Percentiles rank a stretch among this genome's conserved stretches.
Evolutionary conservation across 2,797 vertebrate species (phyloP).

Genomic region (Molossus alvarezi): DNA sequence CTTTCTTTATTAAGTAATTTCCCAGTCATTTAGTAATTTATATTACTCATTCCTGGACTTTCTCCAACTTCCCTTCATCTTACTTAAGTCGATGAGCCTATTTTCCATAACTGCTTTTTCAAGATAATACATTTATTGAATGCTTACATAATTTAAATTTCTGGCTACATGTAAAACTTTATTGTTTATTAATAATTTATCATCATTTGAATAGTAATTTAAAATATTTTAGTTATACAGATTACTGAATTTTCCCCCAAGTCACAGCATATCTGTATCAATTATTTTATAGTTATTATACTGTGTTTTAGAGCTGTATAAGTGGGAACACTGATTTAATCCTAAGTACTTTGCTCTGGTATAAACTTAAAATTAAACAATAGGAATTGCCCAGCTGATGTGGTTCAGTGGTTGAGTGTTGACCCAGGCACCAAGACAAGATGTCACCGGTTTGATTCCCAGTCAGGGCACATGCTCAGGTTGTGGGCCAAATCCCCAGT

Average conservation of each 20-base stretch:
- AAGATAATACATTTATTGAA: slow-evolving; percentile 69
- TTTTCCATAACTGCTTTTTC: slow-evolving; percentile 75
- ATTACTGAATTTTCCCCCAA: slow-evolving; percentile 73
- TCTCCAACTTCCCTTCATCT: slow-evolving; percentile 66
- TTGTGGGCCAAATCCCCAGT: too few relatives aligned
- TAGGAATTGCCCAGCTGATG: slow-evolving; percentile 30
- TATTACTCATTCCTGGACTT: slow-evolving; percentile 54
- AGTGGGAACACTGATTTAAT: slow-evolving; percentile 79
- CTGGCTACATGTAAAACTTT: slow-evolving; percentile 64
- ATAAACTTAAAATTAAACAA: slow-evolving; percentile 77
- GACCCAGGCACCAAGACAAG: too few relatives aligned
- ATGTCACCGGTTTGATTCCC: too few relatives aligned
- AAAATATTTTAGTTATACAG: slow-evolving; percentile 71
- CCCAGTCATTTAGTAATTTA: slow-evolving; percentile 55
- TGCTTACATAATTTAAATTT: slow-evolving; percentile 74
- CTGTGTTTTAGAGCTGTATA: slow-evolving; percentile 53
- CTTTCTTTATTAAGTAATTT: slow-evolving; percentile 63
- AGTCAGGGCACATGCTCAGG: too few relatives aligned
- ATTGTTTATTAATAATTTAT: slow-evolving; percentile 77
- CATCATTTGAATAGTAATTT: slow-evolving; percentile 71
- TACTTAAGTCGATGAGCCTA: slow-evolving; percentile 57
- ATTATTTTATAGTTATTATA: slow-evolving; percentile 70
- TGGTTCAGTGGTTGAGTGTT: too few relatives aligned
- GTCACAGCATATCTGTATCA: slow-evolving; percentile 57
- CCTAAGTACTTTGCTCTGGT: slow-evolving; percentile 64